Conservation (phyloP, 2,888 invertebrate species). For the Brenthis daphne region DNA sequence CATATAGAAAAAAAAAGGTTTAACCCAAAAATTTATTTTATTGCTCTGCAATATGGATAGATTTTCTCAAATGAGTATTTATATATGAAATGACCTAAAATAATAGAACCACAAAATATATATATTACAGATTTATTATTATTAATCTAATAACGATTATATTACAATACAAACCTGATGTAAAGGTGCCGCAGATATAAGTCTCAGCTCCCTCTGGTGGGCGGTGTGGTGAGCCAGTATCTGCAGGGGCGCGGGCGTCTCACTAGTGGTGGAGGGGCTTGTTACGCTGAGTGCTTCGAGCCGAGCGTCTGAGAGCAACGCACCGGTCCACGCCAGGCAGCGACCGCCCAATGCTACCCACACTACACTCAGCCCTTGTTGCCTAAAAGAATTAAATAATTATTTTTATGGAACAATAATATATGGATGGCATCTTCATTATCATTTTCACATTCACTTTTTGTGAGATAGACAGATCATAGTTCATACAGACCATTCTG, state of each 20-base stretch:
- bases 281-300: conserved; percentile 83
- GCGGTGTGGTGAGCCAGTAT: conserved; percentile 86
- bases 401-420: neutral
- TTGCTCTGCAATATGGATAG: no score
- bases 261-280: conserved; percentile 41
- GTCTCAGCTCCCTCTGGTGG: conserved; percentile 86
- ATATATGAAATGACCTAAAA: no score
- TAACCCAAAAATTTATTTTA: no score
- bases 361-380: conserved; percentile 93
- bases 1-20: no score
- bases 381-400: conserved; percentile 67
- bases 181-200: conserved; percentile 87
- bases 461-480: no score
- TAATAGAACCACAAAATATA: no score
- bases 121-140: neutral
- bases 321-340: conserved; percentile 89
- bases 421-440: no score
- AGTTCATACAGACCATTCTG: no score
- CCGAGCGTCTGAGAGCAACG: conserved; percentile 89
- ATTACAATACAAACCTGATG: conserved; percentile 80
- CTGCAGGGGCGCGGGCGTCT: conserved; percentile 83
- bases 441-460: no score
- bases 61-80: no score
- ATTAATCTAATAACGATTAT: conserved; percentile 78
- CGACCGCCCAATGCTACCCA: conserved; percentile 94